These are phyloP conservation scores for Hippolais icterina DNA, from an alignment of 2,113 vertebrate genomes.

Conservation along the genomic window DNA sequence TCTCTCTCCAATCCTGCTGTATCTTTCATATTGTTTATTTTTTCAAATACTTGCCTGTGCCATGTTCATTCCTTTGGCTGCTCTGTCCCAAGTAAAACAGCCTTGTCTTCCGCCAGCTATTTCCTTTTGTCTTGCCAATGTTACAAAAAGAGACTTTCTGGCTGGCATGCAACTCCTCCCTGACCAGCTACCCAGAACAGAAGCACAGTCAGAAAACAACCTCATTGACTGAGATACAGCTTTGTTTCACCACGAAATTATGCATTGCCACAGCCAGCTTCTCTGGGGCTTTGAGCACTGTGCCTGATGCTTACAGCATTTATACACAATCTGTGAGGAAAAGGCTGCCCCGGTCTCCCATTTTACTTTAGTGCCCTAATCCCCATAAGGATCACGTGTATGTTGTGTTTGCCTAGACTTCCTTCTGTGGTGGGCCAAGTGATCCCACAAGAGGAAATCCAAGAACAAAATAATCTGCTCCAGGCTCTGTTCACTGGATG, in stretches of 20 bases:
- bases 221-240: not conserved
- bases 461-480: not conserved
- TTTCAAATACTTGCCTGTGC: not conserved
- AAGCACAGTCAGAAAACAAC: not conserved
- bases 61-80: not conserved
- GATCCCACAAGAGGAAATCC: not conserved
- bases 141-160: not conserved
- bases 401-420: not conserved
- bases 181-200: slow-evolving; percentile 8
- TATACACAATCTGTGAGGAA: not conserved
- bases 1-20: not conserved
- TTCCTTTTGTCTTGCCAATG: slow-evolving; percentile 2
- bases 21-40: not conserved
- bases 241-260: not conserved
- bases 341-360: not conserved
- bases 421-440: not conserved
- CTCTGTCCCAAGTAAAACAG: not conserved
- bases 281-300: not conserved
- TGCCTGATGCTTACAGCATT: not conserved
- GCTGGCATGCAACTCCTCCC: not conserved
- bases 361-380: not conserved
- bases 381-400: not conserved
- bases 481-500: not conserved
- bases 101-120: not conserved
- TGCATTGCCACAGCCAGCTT: not conserved